Conservation (phyloP, 2,113 vertebrate genomes). For the Papio anubis region DNA sequence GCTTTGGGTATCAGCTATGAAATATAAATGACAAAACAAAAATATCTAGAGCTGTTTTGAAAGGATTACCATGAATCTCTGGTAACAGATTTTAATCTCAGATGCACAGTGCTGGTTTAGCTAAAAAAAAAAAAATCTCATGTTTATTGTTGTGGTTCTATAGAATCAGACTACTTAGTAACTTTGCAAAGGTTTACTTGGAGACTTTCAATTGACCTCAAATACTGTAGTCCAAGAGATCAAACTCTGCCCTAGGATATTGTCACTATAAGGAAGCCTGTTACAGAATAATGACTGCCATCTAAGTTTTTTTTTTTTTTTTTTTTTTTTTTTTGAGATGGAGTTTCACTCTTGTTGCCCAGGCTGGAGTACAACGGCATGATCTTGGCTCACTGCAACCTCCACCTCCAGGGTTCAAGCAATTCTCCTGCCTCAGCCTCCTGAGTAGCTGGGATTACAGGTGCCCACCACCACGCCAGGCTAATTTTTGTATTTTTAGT, state of each 20-base stretch:
- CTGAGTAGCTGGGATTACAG: too few species aligned
- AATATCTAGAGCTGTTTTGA: neutral
- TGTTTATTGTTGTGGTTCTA: neutral
- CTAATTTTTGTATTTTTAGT: too few species aligned
- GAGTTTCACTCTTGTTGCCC: too few species aligned
- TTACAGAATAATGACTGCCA: neutral
- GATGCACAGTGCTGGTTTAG: neutral
- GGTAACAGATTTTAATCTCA: constrained; percentile 14
- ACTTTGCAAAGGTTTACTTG: neutral
- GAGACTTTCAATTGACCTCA: neutral
- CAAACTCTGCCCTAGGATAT: neutral
- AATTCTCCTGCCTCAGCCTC: too few species aligned
- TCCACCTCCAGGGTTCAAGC: too few species aligned
- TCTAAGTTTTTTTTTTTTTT: neutral
- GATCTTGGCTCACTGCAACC: too few species aligned
- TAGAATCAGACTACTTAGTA: neutral
- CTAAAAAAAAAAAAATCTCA: neutral
- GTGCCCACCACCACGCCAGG: too few species aligned
- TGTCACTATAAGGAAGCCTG: neutral
- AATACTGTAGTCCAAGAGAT: neutral
- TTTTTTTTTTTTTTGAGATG: neutral
- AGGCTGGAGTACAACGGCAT: too few species aligned
- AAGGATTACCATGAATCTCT: neutral
- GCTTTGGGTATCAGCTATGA: constrained; percentile 7
- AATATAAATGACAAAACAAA: constrained; percentile 23